These are phyloP conservation scores for Sphaerodactylus townsendi DNA, from an alignment of 2,113 vertebrate genomes.

Conservation along the genomic window DNA sequence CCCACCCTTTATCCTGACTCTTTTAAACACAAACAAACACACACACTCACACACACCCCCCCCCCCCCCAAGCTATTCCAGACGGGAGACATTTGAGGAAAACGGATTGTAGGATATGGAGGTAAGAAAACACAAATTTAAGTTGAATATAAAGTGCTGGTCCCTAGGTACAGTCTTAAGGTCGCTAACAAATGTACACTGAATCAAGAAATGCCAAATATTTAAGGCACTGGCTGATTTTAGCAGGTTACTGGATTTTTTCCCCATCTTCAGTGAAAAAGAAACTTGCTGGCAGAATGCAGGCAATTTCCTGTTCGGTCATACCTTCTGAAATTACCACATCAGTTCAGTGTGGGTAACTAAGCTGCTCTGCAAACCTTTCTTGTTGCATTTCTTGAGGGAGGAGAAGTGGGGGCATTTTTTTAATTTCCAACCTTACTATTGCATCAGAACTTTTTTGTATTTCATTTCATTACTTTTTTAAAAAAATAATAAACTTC, in stretches of 20 bases:
- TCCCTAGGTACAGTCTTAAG: neutral
- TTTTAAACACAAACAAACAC: neutral
- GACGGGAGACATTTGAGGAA: neutral
- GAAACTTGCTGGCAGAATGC: neutral
- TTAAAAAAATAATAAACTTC: slow-evolving; percentile 26
- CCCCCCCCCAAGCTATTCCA: neutral
- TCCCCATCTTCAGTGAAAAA: neutral
- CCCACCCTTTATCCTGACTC: neutral
- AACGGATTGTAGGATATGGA: neutral
- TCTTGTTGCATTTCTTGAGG: slow-evolving; percentile 4
- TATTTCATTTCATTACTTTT: slow-evolving; percentile 34
- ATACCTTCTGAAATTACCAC: neutral
- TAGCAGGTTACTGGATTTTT: neutral
- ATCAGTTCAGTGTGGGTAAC: neutral
- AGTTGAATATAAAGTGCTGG: neutral
- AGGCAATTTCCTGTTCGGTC: neutral
- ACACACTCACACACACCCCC: neutral
- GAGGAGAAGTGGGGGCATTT: slow-evolving; percentile 1
- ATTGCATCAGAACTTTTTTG: slow-evolving; percentile 29
- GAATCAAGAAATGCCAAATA: neutral
- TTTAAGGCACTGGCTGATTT: neutral
- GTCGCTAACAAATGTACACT: neutral
- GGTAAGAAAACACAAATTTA: neutral
- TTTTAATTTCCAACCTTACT: slow-evolving; percentile 25
- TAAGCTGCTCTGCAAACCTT: neutral